Evolutionary conservation across 1,140 invertebrate species (phyloP), one percentile per base, ranked within the genome.

Genomic region (Temnothorax longispinosus): DNA sequence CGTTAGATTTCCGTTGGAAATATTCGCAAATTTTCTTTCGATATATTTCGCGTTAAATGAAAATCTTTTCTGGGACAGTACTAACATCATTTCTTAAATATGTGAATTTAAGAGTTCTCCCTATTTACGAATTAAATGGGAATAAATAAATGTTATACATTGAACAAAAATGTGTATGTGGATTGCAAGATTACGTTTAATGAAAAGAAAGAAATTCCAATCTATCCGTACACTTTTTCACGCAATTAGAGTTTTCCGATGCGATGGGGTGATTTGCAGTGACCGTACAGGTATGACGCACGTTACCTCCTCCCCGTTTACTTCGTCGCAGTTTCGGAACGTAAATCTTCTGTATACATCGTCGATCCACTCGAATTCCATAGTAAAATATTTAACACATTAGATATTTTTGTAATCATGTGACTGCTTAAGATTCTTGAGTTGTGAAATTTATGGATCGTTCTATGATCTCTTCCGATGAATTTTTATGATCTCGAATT

Each of bases 381-480:
- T 27, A 67, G 41, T 21, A 18, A 54, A 52, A 13, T 35, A n/a
- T 80, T 38, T 67, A 38, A 38, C 38, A 41, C 21, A 27, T 35
- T 13, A 8, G n/a, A 11, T 71, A 71, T 54, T 52, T 69, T 80
- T 2, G 35, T 54, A 69, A 54, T 35, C 62, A 41, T 10, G 18
- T 15, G 18, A 41, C 38, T 27, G 54, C 5, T 27, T 41, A 3
- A 6, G 18, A 80, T 54, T 80, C n/a, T 47, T 18, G 13, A 69
- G 13, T 1, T 15, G 15, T 8, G 35, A 65, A 54, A 67, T 80
- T 67, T 80, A 80, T 41, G n/a, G 15, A 13, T 50, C 58, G 10
- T 41, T 21, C n/a, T 18, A 69, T 54, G 13, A 80, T 80, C 64
- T 80, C 35, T 69, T 69, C 13, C 4, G 13, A 78, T 54, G n/a